Conservation (phyloP, 2,113 vertebrate genomes). For the Gymnogyps californianus region DNA sequence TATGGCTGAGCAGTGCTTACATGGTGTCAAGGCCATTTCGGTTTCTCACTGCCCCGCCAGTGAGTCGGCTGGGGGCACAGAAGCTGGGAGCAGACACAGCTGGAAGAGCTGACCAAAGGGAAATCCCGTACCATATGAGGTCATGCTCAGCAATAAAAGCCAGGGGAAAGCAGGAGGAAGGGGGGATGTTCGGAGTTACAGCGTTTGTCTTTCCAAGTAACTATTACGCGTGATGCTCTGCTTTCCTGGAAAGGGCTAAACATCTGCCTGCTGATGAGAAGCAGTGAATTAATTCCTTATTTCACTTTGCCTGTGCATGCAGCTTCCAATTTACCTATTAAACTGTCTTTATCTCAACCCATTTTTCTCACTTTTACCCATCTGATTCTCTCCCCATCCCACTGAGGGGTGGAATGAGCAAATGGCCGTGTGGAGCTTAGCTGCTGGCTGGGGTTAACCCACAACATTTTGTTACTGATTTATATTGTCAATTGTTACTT, state of each 20-base stretch:
- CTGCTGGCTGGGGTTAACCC: neutral
- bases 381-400: neutral
- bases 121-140: neutral
- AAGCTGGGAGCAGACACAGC: accelerated
- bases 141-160: neutral
- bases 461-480: neutral
- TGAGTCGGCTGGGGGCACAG: accelerated
- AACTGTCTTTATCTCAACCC: neutral
- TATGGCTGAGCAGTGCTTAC: neutral
- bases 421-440: neutral
- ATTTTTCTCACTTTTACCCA: neutral
- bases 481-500: neutral
- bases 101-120: neutral
- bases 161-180: neutral
- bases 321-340: neutral
- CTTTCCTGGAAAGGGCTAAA: neutral
- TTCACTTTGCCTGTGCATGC: neutral
- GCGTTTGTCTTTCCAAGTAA: neutral
- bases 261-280: neutral
- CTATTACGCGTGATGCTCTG: accelerated
- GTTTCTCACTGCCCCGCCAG: neutral
- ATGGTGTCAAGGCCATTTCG: neutral
- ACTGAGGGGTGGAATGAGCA: neutral
- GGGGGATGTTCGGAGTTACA: neutral
- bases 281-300: neutral